Evolutionary conservation across 2,113 vertebrate genomes (phyloP).

Genomic region (Python bivittatus): DNA sequence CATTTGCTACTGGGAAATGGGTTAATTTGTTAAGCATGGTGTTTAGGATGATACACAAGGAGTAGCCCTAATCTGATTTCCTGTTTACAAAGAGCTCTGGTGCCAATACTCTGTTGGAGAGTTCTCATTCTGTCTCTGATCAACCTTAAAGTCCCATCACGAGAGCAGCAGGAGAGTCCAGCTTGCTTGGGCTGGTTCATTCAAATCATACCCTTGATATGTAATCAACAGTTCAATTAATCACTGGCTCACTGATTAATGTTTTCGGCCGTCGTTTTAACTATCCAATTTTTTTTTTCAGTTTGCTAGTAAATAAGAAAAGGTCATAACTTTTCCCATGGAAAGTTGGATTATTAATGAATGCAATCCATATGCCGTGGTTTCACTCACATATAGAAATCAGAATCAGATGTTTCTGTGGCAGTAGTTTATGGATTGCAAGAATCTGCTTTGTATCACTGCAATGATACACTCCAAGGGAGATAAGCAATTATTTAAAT

Average conservation of each 20-base stretch:
- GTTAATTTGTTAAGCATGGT: not conserved
- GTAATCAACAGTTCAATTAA: conserved; percentile 23
- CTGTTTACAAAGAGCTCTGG: not conserved
- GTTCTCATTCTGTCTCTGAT: not conserved
- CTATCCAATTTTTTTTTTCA: not conserved
- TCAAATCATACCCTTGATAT: conserved; percentile 1
- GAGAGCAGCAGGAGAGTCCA: not conserved
- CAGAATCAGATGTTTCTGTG: not conserved
- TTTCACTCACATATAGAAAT: not conserved
- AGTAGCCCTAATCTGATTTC: not conserved
- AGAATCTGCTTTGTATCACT: not conserved
- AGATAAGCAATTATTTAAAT: not conserved
- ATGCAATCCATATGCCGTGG: not conserved
- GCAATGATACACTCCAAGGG: not conserved
- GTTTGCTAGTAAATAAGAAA: not conserved
- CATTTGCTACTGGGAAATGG: not conserved
- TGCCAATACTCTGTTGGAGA: not conserved
- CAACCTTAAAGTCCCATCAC: not conserved
- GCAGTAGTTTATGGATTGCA: conserved; percentile 7
- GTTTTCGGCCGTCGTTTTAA: conserved; percentile 1
- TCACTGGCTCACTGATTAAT: conserved; percentile 13
- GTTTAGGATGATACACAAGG: not conserved
- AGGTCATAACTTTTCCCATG: not conserved
- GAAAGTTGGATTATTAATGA: not conserved
- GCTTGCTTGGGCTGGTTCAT: not conserved